These are phyloP conservation scores for Aplysina aerophoba DNA, from an alignment of 37 sponge, comb jelly and placozoan genomes.

Conservation along the genomic window DNA sequence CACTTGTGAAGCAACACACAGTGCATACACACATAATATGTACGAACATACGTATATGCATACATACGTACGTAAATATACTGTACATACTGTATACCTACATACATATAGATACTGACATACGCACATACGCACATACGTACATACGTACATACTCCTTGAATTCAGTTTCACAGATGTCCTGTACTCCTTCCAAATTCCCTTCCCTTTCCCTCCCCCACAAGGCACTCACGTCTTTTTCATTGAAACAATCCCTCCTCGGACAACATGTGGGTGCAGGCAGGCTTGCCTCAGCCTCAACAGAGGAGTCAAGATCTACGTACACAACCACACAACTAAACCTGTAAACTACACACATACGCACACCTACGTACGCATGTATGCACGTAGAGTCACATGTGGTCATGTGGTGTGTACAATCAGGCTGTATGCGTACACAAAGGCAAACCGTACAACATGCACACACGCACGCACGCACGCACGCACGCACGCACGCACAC, in stretches of 20 bases:
- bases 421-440: no score
- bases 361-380: not conserved
- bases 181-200: no score
- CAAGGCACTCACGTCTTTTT: constrained; percentile 23
- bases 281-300: constrained; percentile 76
- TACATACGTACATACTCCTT: no score
- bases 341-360: not conserved
- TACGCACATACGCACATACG: not conserved
- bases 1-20: no score
- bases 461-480: constrained; percentile 16
- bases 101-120: not conserved
- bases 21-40: no score
- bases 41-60: no score
- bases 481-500: constrained; percentile 29
- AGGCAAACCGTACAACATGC: no score
- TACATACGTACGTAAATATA: not conserved
- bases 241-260: constrained; percentile 43
- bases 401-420: no score
- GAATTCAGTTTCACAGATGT: no score
- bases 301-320: constrained; percentile 78
- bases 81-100: not conserved
- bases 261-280: constrained; percentile 79
- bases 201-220: not conserved
- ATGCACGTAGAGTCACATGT: not conserved
- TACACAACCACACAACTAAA: not conserved